Percentiles rank a stretch among this genome's conserved stretches.
These are phyloP conservation scores for Unio delphinus DNA, from an alignment of 2,888 invertebrate species.

Conservation along the genomic window DNA sequence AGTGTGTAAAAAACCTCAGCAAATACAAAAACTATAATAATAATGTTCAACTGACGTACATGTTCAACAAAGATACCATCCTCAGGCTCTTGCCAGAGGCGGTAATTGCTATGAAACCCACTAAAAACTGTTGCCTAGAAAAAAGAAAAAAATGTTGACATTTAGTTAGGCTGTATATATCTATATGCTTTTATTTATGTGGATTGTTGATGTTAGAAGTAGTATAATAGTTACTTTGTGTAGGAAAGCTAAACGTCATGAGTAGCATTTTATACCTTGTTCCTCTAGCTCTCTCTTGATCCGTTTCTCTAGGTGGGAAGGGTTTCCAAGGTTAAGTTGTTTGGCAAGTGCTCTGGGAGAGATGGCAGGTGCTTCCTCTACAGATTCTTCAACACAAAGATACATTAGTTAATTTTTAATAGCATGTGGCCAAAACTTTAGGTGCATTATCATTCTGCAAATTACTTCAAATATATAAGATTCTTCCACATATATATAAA, in stretches of 20 bases:
- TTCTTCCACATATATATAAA: not conserved
- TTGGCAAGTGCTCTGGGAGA: constrained; percentile 67
- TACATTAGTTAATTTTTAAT: not conserved
- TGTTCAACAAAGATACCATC: too few relatives aligned
- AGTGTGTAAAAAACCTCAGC: too few relatives aligned
- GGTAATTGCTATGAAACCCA: too few relatives aligned
- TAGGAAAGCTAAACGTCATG: not conserved
- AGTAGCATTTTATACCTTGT: constrained; percentile 76
- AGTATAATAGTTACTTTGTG: too few relatives aligned
- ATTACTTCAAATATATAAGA: not conserved
- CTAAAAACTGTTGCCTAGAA: too few relatives aligned
- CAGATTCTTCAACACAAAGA: constrained; percentile 40
- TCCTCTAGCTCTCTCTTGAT: constrained; percentile 89
- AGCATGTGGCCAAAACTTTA: not conserved
- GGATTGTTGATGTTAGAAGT: too few relatives aligned
- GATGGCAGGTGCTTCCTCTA: constrained; percentile 64
- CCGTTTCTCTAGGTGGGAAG: constrained; percentile 80
- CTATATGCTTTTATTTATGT: too few relatives aligned
- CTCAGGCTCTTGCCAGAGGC: too few relatives aligned
- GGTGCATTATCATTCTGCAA: constrained; percentile 4
- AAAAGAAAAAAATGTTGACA: too few relatives aligned
- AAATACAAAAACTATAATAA: too few relatives aligned
- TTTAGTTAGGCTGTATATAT: too few relatives aligned
- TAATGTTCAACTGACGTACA: too few relatives aligned
- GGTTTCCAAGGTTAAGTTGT: constrained; percentile 70